Evolutionary conservation across 1,140 invertebrate genomes (phyloP), one percentile per base, ranked within the genome.

Genomic region (Limonius californicus): DNA sequence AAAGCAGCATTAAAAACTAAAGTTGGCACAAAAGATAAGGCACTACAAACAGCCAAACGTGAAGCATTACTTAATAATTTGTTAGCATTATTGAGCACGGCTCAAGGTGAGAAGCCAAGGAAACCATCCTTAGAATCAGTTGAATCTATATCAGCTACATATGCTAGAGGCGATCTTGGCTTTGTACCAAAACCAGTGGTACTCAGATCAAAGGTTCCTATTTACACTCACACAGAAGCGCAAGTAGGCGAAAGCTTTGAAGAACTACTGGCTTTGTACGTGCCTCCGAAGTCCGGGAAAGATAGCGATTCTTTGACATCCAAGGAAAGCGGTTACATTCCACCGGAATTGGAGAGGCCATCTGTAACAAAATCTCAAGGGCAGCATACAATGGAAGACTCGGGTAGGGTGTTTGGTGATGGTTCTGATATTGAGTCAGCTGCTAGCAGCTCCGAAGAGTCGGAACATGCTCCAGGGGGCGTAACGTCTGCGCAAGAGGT

Each of bases 1-100:
- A 75, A 81, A 57, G 78, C 82, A 59, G 82, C 84, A 30, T 73
- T 87, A 14, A 79, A 83, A 70, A 73, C 84, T 61, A 76, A 77
- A 47, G 16, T 58, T 1, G 60, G 59, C 53, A 6, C 54, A 0
- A n/a, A 32, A 11, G 66, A 69, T 27, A 53, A 64, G 27, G 69
- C 68, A 2, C 19, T 66, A 9, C 66, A 59, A 60, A 45, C 59
- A 6, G 57, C 65, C 1, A 69, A 66, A 57, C 71, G 76, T n/a
- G 75, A 84, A 59, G 77, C 81, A 68, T 77, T 84, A 14, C 76
- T 84, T 57, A 77, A 80, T 61, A 75, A 18, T 18, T 50, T 50
- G 14, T 75, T 86, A 1, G 73, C 76, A 11, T 74, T 81, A 35
- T 72, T 87, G 30, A 76, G 82, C 61, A 77, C 80, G 54, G 80